Evolutionary conservation across 2,113 vertebrate genomes (phyloP).

Genomic region (Nannospalax galili): DNA sequence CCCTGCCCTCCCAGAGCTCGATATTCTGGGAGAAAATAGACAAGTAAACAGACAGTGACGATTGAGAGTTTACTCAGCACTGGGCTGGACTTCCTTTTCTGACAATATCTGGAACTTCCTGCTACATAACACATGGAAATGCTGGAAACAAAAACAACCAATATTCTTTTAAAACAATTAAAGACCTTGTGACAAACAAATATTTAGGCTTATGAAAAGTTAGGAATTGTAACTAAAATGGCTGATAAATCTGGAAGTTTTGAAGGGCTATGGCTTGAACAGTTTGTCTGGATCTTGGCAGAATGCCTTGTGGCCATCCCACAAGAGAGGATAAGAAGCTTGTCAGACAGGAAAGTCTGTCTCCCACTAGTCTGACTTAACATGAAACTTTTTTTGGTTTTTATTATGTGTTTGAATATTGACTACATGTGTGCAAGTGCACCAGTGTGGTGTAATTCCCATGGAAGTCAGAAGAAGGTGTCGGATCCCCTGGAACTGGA

Average conservation of each 20-base stretch:
- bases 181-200: not conserved
- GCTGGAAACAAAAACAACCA: slow-evolving; percentile 57
- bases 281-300: slow-evolving; percentile 24
- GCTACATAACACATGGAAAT: slow-evolving; percentile 18
- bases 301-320: not conserved
- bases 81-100: slow-evolving; percentile 72
- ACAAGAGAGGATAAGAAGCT: not conserved
- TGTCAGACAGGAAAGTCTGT: not conserved
- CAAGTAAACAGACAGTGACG: slow-evolving; percentile 64
- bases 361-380: no score
- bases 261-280: not conserved
- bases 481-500: no score
- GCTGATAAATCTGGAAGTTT: not conserved
- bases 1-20: slow-evolving; percentile 26
- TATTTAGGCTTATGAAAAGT: slow-evolving; percentile 16
- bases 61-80: not conserved
- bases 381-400: no score
- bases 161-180: slow-evolving; percentile 24
- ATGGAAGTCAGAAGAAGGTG: no score
- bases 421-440: not conserved
- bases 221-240: not conserved
- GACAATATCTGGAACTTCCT: slow-evolving; percentile 65
- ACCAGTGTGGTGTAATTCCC: no score
- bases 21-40: slow-evolving; percentile 43
- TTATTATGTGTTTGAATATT: not conserved